Evolutionary conservation across 2,888 invertebrate genomes (phyloP), one percentile per base, ranked within the genome.

Genomic region (Paralinhomoeus sp.): DNA sequence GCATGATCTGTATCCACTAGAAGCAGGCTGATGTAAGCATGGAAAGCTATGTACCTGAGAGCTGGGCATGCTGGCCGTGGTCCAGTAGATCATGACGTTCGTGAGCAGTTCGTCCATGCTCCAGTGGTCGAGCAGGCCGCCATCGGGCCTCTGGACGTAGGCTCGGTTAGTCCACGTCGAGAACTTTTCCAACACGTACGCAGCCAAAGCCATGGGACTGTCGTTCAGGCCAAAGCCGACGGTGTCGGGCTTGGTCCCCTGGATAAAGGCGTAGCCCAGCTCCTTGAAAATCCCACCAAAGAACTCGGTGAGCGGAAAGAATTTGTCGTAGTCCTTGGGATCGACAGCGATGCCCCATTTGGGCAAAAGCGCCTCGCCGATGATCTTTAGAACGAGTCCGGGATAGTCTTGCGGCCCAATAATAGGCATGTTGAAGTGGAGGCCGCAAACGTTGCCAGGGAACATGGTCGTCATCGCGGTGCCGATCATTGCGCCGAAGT

Each of bases 171-270:
- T 79, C 76, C 78, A 77, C 0, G 74, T 72, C 15, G 76, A 74
- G 65, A 82, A 84, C 62, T 85, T 87, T 56, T 89, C 85, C 15
- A 89, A 63, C 43, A 87, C 78, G 56, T 85, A 89, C 0, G 80
- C 80, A 0, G 83, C 83, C 46, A 89, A 64, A 1, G 83, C 85
- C 0, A 77, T 72, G 0, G 89, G 87, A 0, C 79, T 77, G 52
- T 80, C 77, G 20, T 71, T 66, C 31, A 84, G 61, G 0, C 69
- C 76, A 1, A 73, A 67, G 27, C 27, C 27, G 7, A 80, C 66
- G 0, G 83, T 82, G 56, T 85, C 84, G 17, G 85, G 84, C 61
- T 82, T 84, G 0, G 83, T 81, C 0, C 79, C 73, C 59, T 85
- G 84, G 5, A 83, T 51, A 58, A 83, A 82, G 54, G 78, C 45